These are phyloP conservation scores for Acanthornis magna DNA, from an alignment of 2,797 vertebrate species.

Conservation along the genomic window DNA sequence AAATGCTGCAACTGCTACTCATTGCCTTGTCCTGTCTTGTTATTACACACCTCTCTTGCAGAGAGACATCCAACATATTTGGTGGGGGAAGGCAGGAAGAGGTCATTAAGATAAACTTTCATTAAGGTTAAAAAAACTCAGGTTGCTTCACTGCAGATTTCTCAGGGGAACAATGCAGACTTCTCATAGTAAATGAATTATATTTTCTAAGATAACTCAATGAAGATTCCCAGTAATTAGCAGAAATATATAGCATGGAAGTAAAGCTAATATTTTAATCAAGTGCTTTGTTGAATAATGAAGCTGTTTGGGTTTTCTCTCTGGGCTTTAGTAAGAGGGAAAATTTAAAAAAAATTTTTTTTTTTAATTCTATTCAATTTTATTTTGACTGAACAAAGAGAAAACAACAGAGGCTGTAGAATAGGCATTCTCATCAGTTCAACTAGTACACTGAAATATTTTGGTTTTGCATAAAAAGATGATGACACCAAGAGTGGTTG, in stretches of 20 bases:
- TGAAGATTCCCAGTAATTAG: not conserved
- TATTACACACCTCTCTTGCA: not conserved
- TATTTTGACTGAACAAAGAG: not conserved
- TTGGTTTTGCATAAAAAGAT: not conserved
- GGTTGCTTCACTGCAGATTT: not conserved
- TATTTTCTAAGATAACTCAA: not conserved
- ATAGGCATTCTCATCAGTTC: not conserved
- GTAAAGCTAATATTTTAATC: not conserved
- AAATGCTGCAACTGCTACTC: not conserved
- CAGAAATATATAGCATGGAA: not conserved
- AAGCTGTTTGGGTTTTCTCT: not conserved
- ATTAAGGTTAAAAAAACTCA: not conserved
- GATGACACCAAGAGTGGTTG: not conserved
- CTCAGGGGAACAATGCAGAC: not conserved
- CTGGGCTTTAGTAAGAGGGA: not conserved
- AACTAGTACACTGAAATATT: not conserved
- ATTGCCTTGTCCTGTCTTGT: not conserved
- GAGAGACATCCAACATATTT: not conserved
- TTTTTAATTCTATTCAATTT: not conserved
- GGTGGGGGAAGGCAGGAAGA: not conserved
- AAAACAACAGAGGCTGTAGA: not conserved
- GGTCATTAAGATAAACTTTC: not conserved
- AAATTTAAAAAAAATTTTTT: too few species aligned
- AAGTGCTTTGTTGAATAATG: not conserved
- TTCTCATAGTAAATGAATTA: not conserved